Conservation (phyloP, 2,113 vertebrate species). For the Cygnus atratus region DNA sequence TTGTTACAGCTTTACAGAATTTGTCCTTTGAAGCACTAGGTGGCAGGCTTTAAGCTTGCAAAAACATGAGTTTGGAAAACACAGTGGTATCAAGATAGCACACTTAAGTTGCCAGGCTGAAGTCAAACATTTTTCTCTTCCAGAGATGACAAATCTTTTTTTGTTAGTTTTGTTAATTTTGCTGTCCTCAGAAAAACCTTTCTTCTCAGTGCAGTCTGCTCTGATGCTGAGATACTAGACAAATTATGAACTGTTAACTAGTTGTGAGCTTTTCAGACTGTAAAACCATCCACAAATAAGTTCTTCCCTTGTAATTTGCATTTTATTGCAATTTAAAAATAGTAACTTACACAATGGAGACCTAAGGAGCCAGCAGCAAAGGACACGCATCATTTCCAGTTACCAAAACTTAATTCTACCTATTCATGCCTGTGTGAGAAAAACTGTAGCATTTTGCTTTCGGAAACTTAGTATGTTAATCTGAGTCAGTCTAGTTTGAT, state of each 20-base stretch:
- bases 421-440: neutral
- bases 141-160: neutral
- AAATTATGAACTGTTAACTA: neutral
- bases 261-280: neutral
- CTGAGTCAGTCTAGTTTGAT: neutral
- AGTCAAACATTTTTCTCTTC: neutral
- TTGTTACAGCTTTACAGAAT: neutral
- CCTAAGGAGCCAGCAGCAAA: neutral
- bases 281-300: neutral
- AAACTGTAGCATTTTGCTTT: neutral
- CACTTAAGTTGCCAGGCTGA: neutral
- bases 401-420: constrained; percentile 5
- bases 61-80: neutral
- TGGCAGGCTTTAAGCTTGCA: constrained; percentile 51
- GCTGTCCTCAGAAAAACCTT: neutral
- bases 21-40: constrained; percentile 32
- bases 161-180: neutral
- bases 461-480: neutral
- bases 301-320: constrained; percentile 10
- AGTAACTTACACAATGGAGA: constrained; percentile 22
- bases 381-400: constrained; percentile 11
- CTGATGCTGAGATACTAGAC: neutral
- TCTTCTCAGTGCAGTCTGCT: neutral
- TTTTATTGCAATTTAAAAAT: constrained; percentile 23
- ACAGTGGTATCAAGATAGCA: neutral